A percentile compares a stretch with the other conserved stretches of the same genome.
These are phyloP conservation scores for Nephrotoma appendiculata DNA, from an alignment of 2,888 invertebrate species.

Conservation along the genomic window DNA sequence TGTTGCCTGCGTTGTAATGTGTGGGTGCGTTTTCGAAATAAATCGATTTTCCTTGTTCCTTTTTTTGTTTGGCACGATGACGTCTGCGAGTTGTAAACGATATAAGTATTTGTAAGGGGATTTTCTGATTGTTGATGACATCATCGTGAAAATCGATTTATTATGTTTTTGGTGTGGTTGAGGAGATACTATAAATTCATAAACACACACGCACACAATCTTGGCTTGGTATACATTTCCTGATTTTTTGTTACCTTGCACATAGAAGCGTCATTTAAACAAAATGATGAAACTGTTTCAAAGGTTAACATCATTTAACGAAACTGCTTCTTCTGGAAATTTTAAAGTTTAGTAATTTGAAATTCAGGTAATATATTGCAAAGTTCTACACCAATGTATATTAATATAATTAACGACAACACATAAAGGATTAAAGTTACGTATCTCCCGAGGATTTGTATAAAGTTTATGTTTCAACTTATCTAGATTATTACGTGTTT, in stretches of 20 bases:
- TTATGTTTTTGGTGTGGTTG: not conserved
- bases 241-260: not conserved
- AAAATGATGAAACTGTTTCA: not conserved
- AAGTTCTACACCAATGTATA: no score
- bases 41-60: not conserved
- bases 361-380: no score
- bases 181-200: conserved; percentile 1
- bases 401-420: no score
- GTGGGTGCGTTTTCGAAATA: not conserved
- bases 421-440: no score
- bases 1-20: not conserved
- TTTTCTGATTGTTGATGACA: not conserved
- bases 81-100: not conserved
- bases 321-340: no score
- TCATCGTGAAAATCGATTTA: not conserved
- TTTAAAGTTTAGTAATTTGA: no score
- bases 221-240: not conserved
- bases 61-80: not conserved
- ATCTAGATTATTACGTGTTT: no score
- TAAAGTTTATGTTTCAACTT: no score
- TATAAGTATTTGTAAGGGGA: not conserved
- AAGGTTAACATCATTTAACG: not conserved
- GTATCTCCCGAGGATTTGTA: no score
- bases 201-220: not conserved
- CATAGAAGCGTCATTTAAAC: not conserved